Conservation (phyloP, 2,113 vertebrate genomes). For the Chlamydotis undulata region DNA sequence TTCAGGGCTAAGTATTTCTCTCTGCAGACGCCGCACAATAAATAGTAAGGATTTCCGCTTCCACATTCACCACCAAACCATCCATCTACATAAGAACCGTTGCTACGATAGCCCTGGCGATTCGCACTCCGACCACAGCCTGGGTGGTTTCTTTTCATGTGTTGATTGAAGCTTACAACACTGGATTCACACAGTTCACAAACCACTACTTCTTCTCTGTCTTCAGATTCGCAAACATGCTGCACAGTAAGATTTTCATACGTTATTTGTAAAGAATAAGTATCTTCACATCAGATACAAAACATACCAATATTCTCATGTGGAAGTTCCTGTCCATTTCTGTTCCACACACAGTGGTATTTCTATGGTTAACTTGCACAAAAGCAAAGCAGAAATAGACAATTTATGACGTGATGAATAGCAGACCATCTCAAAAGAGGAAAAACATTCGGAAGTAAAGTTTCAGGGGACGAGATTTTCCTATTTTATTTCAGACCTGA, state of each 20-base stretch:
- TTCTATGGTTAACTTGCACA: not conserved
- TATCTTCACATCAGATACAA: not conserved
- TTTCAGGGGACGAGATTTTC: not conserved
- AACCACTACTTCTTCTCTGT: slow-evolving; percentile 93
- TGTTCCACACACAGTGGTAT: not conserved
- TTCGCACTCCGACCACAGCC: slow-evolving; percentile 96
- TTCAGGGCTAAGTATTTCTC: slow-evolving; percentile 93
- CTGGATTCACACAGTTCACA: slow-evolving; percentile 95
- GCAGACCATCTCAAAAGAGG: not conserved
- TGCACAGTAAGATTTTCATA: slow-evolving; percentile 62
- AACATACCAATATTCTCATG: not conserved
- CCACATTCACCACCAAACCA: slow-evolving; percentile 99
- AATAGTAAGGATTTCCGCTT: slow-evolving; percentile 95
- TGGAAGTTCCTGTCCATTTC: not conserved
- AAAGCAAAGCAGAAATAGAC: not conserved
- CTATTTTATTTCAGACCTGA: not conserved
- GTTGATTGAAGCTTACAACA: slow-evolving; percentile 95
- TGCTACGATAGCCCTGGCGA: slow-evolving; percentile 96
- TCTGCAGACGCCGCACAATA: slow-evolving; percentile 91
- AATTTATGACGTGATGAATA: not conserved
- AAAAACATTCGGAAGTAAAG: not conserved
- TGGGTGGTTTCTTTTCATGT: slow-evolving; percentile 97
- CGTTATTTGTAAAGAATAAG: not conserved
- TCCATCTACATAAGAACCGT: slow-evolving; percentile 96
- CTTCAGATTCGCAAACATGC: slow-evolving; percentile 96